A percentile compares a stretch with the other conserved stretches of the same genome.
Conservation (phyloP, 2,888 invertebrate genomes). For the Orthosia gracilis region DNA sequence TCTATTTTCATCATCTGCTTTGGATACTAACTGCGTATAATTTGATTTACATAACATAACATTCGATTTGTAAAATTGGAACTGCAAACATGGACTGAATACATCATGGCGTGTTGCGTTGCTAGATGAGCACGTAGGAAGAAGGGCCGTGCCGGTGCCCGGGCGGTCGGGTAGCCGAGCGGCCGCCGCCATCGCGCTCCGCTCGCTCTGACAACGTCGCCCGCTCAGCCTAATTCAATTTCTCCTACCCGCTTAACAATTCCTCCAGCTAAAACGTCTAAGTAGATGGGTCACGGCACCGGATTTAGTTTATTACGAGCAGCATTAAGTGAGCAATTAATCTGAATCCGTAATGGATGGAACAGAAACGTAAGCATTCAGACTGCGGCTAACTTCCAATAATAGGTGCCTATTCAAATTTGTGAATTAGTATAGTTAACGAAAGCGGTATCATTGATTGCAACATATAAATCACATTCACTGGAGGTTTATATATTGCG, state of each 20-base stretch:
- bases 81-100: slow-evolving; percentile 51
- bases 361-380: slow-evolving; percentile 80
- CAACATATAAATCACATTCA: slow-evolving; percentile 58
- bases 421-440: slow-evolving; percentile 74
- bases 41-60: slow-evolving; percentile 41
- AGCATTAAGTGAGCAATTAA: slow-evolving; percentile 84
- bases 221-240: slow-evolving; percentile 84
- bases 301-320: slow-evolving; percentile 85
- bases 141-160: slow-evolving; percentile 38
- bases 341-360: slow-evolving; percentile 79
- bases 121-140: slow-evolving; percentile 69
- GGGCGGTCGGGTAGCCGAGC: slow-evolving; percentile 38
- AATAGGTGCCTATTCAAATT: slow-evolving; percentile 76
- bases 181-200: slow-evolving; percentile 25
- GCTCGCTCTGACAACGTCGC: slow-evolving; percentile 67
- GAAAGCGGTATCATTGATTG: slow-evolving; percentile 67
- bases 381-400: slow-evolving; percentile 78
- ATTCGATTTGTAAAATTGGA: slow-evolving; percentile 43
- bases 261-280: slow-evolving; percentile 81
- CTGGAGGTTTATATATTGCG: slow-evolving; percentile 40
- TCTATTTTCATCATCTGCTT: slow-evolving; percentile 6
- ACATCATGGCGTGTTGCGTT: slow-evolving; percentile 64
- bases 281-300: slow-evolving; percentile 83
- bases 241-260: slow-evolving; percentile 83
- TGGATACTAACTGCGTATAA: slow-evolving; percentile 7